Evolutionary conservation across 2,797 vertebrate species (phyloP).

Genomic region (Pseudomugil gertrudae): DNA sequence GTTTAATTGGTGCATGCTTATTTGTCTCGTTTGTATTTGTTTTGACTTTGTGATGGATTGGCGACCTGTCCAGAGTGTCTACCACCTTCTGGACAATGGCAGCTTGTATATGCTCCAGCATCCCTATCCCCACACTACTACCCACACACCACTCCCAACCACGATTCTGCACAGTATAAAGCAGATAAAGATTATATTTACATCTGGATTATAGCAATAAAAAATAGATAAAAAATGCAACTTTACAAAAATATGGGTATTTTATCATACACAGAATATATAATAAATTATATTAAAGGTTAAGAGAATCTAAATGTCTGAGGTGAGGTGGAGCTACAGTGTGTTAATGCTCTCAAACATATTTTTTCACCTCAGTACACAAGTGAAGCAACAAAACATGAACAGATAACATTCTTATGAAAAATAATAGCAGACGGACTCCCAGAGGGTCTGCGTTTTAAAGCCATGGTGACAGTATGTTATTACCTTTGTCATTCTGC

Average conservation of each 20-base stretch:
- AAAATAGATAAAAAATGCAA: too few species aligned
- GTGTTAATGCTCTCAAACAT: background rate
- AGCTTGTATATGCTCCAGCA: too few species aligned
- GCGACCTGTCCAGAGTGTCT: background rate
- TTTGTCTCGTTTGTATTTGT: background rate
- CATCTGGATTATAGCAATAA: background rate
- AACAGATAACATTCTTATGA: constrained; percentile 5
- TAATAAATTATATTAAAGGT: background rate
- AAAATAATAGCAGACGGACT: constrained; percentile 9
- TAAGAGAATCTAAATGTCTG: background rate
- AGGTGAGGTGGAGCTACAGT: background rate
- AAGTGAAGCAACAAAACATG: background rate
- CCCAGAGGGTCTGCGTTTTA: constrained; percentile 16
- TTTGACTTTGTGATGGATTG: background rate
- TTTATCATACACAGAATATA: background rate
- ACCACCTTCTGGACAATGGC: too few species aligned
- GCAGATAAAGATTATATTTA: background rate
- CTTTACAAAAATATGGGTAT: background rate
- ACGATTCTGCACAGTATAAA: background rate
- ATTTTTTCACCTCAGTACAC: background rate
- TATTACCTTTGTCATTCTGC: constrained; percentile 23
- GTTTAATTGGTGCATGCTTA: background rate
- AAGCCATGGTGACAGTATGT: constrained; percentile 27
- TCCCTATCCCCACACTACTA: background rate
- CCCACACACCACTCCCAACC: background rate